Conservation (phyloP, 2,888 invertebrate species). For the Tigriopus californicus region DNA sequence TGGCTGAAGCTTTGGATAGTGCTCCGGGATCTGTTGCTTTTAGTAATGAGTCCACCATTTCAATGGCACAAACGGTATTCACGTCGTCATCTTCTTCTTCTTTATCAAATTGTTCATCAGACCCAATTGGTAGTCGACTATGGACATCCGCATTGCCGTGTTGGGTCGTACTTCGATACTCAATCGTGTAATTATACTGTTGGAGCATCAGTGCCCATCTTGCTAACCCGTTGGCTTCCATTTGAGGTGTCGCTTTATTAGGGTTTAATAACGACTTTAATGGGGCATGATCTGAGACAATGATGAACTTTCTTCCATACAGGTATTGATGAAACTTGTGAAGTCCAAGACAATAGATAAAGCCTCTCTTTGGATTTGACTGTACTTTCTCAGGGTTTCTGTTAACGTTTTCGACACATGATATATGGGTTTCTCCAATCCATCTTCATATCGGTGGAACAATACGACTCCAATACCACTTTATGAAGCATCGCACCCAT, state of each 20-base stretch:
- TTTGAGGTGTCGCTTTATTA: neutral
- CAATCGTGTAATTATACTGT: neutral
- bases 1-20: neutral
- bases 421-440: neutral
- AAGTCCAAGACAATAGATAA: neutral
- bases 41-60: neutral
- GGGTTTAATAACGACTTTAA: neutral
- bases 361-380: neutral
- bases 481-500: neutral
- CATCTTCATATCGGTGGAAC: neutral
- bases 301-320: neutral
- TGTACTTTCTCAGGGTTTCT: neutral
- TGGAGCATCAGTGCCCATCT: neutral
- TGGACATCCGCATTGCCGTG: neutral
- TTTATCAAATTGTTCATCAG: neutral
- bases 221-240: neutral
- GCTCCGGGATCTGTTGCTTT: neutral
- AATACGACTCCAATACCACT: neutral
- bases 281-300: neutral
- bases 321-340: neutral
- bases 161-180: neutral
- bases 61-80: neutral
- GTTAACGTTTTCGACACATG: neutral
- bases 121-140: neutral
- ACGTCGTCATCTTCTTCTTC: too few relatives aligned